Evolutionary conservation across 1,140 invertebrate species (phyloP).

Genomic region (Macrostomum lignano): DNA sequence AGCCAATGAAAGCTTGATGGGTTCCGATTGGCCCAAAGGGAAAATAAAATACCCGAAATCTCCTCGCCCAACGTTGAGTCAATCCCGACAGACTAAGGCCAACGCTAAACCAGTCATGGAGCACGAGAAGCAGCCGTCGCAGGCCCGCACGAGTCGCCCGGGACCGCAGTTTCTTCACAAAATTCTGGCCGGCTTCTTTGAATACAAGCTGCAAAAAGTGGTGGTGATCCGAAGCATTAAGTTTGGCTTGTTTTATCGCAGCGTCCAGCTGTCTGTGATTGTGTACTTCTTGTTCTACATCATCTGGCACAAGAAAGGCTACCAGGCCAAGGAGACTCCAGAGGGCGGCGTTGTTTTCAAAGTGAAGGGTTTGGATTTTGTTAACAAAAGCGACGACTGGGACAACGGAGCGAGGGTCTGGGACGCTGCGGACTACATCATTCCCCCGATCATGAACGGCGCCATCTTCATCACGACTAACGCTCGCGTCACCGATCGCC

Average conservation of each 20-base stretch:
- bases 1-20: no score
- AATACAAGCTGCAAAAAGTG: conserved; percentile 7
- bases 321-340: conserved; percentile 5
- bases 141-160: no score
- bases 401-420: conserved; percentile 1
- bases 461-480: conserved; percentile 29
- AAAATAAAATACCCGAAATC: no score
- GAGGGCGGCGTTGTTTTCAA: conserved; percentile 4
- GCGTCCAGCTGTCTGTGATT: conserved; percentile 6
- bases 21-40: no score
- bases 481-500: conserved; percentile 22
- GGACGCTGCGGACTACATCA: conserved; percentile 25
- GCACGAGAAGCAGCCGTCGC: no score
- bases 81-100: no score
- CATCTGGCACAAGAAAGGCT: conserved; percentile 7
- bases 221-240: conserved; percentile 5
- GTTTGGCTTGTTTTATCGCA: conserved; percentile 5
- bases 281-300: conserved; percentile 7
- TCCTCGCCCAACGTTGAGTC: no score
- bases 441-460: conserved; percentile 24
- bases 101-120: no score
- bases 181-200: conserved; percentile 3
- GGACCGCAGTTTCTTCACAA: no score
- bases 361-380: conserved; percentile 6
- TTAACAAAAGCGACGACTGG: neutral